Evolutionary conservation across 2,113 vertebrate genomes (phyloP).

Genomic region (Bambusicola thoracicus): DNA sequence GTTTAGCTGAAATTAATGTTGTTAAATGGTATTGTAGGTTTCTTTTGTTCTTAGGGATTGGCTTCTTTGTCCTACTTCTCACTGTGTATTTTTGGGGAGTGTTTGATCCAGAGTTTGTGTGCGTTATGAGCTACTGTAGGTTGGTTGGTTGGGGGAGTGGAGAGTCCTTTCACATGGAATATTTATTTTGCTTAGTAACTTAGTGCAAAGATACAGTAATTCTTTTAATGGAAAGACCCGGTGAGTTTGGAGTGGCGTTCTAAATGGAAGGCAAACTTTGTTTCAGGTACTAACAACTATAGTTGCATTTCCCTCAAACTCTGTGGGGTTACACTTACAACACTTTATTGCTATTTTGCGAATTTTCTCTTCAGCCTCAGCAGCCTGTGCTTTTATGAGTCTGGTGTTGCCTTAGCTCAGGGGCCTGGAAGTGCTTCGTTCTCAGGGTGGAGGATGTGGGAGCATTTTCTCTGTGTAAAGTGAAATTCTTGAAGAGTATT

Average conservation of each 20-base stretch:
- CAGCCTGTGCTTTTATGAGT: background rate
- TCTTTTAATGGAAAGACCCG: background rate
- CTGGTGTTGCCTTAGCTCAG: background rate
- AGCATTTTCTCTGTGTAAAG: background rate
- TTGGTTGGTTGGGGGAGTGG: background rate
- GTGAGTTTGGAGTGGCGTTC: background rate
- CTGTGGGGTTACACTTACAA: background rate
- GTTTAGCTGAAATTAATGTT: constrained; percentile 21
- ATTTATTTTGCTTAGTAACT: background rate
- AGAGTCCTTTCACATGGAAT: background rate
- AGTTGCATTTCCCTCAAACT: background rate
- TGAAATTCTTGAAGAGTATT: background rate
- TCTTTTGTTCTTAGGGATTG: background rate
- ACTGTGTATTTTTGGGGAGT: background rate
- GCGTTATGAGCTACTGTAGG: background rate
- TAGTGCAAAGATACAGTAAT: background rate
- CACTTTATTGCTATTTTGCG: background rate
- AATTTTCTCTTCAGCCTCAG: background rate
- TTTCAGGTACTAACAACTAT: background rate
- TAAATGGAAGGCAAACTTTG: background rate
- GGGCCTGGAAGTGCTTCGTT: accelerated
- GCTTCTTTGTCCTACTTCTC: background rate
- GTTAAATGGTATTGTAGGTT: background rate
- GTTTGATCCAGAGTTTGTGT: background rate
- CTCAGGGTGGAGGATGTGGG: background rate